phyloP scores from a whole-genome alignment of 1,140 invertebrate species.

The Penaeus chinensis region DNA sequence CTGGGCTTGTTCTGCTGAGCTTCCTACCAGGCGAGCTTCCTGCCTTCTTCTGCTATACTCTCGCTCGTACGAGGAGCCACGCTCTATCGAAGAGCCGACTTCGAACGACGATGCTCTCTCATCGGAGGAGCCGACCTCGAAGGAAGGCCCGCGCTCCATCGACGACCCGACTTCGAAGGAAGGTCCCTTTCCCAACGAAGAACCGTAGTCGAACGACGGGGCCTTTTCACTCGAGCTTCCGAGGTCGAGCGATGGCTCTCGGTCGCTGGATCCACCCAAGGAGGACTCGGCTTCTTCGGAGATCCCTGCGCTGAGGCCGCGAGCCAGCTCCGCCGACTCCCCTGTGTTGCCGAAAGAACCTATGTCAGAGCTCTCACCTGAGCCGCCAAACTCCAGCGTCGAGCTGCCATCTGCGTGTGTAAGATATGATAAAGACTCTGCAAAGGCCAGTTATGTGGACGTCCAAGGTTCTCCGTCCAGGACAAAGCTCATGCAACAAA shows the following conservation, averaged over 20 bases:
- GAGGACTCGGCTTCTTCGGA: slow-evolving; percentile 36
- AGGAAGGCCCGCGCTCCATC: slow-evolving; percentile 45
- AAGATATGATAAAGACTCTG: background rate
- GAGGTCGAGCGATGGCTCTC: slow-evolving; percentile 48
- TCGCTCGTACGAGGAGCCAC: slow-evolving; percentile 31
- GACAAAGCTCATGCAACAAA: too few species aligned
- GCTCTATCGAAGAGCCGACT: slow-evolving; percentile 34
- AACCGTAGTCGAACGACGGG: slow-evolving; percentile 31
- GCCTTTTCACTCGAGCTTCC: slow-evolving; percentile 38
- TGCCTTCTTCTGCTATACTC: slow-evolving; percentile 20
- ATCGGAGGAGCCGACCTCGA: slow-evolving; percentile 15
- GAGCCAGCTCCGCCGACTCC: background rate
- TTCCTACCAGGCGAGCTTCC: slow-evolving; percentile 15
- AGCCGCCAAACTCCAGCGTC: slow-evolving; percentile 41
- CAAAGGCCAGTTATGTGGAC: background rate
- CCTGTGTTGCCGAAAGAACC: slow-evolving; percentile 45
- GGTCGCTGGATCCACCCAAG: background rate
- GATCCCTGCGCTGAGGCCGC: background rate
- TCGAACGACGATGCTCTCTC: slow-evolving; percentile 37
- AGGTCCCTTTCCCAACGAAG: slow-evolving; percentile 39
- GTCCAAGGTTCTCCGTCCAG: background rate
- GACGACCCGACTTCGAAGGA: slow-evolving; percentile 44
- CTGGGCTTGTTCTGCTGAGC: slow-evolving; percentile 19
- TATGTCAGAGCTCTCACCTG: slow-evolving; percentile 41
- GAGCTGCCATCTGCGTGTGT: slow-evolving; percentile 49